Conservation (phyloP, 2,113 vertebrate genomes). For the Phalacrocorax carbo region DNA sequence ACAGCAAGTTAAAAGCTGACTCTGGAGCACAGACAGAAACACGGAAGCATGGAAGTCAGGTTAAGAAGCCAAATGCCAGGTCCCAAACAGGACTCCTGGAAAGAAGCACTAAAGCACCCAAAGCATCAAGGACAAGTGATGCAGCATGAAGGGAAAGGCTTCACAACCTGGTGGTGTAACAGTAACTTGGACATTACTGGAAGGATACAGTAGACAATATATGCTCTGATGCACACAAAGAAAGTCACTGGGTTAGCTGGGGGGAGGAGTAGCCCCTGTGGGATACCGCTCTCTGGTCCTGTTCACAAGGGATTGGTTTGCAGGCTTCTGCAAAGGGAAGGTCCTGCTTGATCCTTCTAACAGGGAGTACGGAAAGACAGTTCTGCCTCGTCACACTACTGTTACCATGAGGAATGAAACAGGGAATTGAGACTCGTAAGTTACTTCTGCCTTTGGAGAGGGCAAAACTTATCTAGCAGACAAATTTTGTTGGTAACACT, state of each 20-base stretch:
- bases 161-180: accelerated
- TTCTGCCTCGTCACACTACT: neutral
- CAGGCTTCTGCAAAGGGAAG: neutral
- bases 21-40: neutral
- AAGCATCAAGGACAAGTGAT: neutral
- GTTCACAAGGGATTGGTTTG: neutral
- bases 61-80: neutral
- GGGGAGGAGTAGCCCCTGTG: neutral
- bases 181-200: neutral
- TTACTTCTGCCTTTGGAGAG: neutral
- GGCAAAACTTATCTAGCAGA: neutral
- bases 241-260: neutral
- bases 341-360: neutral
- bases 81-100: neutral
- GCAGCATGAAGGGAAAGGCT: neutral
- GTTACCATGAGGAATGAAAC: neutral
- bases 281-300: neutral
- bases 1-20: neutral
- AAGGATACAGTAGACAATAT: neutral
- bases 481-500: neutral
- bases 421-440: neutral
- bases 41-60: neutral
- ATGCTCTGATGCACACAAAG: neutral
- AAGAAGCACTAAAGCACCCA: neutral
- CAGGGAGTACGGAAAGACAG: neutral